phyloP scores from a whole-genome alignment of 2,888 invertebrate species.

The Sesamia inferens region DNA sequence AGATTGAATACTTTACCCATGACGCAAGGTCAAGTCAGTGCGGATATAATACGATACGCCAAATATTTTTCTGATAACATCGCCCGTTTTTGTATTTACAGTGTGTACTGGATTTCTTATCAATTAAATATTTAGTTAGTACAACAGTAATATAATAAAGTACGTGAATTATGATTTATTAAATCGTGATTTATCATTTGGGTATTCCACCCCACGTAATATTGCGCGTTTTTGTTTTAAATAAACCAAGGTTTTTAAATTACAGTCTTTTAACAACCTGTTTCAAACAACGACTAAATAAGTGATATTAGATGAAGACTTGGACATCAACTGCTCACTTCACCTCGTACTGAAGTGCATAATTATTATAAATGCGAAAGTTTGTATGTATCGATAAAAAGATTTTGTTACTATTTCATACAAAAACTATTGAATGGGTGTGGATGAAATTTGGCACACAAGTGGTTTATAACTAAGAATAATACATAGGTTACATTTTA shows the following conservation, averaged over 20 bases:
- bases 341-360: not conserved
- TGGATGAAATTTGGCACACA: too few relatives aligned
- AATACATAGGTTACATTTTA: too few relatives aligned
- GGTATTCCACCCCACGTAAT: slow-evolving; percentile 4
- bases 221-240: not conserved
- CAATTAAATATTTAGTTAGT: slow-evolving; percentile 6
- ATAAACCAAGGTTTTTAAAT: not conserved
- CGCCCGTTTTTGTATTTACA: not conserved
- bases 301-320: not conserved
- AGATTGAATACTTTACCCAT: slow-evolving; percentile 5
- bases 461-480: too few relatives aligned
- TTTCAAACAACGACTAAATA: not conserved
- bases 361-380: too few relatives aligned
- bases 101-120: slow-evolving; percentile 12
- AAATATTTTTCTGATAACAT: slow-evolving; percentile 49
- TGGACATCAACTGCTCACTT: not conserved
- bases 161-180: not conserved
- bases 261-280: not conserved
- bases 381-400: too few relatives aligned
- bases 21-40: slow-evolving; percentile 28
- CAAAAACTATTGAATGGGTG: too few relatives aligned
- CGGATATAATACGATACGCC: slow-evolving; percentile 44
- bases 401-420: too few relatives aligned
- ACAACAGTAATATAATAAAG: not conserved
- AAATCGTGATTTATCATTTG: not conserved